Percentiles rank a stretch among this genome's conserved stretches.
These are phyloP conservation scores for Salticus scenicus DNA, from an alignment of 2,888 invertebrate genomes.

Conservation along the genomic window DNA sequence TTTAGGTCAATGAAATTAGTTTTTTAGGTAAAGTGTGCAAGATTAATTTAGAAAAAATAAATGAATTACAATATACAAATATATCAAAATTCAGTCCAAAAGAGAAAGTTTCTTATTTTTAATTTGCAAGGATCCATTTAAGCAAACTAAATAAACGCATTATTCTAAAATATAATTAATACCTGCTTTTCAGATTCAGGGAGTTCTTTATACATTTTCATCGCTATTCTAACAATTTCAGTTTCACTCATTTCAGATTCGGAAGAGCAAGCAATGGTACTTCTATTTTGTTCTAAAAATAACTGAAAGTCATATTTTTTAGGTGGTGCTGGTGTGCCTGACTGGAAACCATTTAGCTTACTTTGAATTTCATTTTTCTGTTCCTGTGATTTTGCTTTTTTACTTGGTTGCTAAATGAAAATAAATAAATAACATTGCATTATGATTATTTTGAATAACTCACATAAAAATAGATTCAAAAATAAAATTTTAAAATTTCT, in stretches of 20 bases:
- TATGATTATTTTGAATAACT: too few species aligned
- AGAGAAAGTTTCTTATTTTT: too few species aligned
- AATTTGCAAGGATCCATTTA: too few species aligned
- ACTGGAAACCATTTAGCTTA: not conserved
- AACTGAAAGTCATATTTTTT: constrained; percentile 52
- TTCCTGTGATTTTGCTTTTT: not conserved
- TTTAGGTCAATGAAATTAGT: too few species aligned
- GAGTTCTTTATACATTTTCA: constrained; percentile 51
- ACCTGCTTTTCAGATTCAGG: constrained; percentile 47
- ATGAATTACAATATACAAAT: too few species aligned
- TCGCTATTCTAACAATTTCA: constrained; percentile 50
- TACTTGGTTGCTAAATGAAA: not conserved
- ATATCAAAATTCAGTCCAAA: too few species aligned
- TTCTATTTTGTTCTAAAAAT: constrained; percentile 43
- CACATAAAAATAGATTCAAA: too few species aligned
- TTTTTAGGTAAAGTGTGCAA: too few species aligned
- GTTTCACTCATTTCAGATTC: constrained; percentile 53
- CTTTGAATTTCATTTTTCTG: not conserved
- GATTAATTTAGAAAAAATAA: too few species aligned
- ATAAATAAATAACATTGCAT: not conserved
- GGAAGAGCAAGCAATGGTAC: constrained; percentile 17
- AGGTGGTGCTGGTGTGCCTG: not conserved
- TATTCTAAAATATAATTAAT: too few species aligned
- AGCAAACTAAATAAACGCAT: too few species aligned
- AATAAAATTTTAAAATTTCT: too few species aligned